Evolutionary conservation across 2,797 vertebrate genomes (phyloP).

Genomic region (Micrastur ruficollis): DNA sequence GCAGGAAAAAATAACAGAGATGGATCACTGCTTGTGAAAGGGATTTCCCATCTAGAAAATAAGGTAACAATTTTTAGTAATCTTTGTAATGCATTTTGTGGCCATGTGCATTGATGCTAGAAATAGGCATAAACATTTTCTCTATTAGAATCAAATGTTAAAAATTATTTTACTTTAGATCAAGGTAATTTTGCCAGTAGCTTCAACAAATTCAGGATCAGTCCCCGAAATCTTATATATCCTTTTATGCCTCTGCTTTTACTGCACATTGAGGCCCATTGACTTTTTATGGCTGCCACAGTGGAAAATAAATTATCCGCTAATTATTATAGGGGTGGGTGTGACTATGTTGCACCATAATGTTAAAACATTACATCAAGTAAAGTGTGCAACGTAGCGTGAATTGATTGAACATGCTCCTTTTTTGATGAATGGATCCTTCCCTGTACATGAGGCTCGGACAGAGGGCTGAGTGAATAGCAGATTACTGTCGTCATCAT

Average conservation of each 20-base stretch:
- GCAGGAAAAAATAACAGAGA: not conserved
- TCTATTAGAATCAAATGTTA: not conserved
- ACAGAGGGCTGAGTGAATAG: not conserved
- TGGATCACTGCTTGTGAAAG: not conserved
- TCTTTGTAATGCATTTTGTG: not conserved
- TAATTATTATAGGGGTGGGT: not conserved
- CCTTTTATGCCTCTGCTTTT: not conserved
- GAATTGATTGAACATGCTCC: not conserved
- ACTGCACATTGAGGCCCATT: not conserved
- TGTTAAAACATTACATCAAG: not conserved
- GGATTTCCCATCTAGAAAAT: not conserved
- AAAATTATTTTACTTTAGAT: not conserved
- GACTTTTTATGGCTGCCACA: not conserved
- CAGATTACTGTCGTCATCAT: slow-evolving; percentile 22
- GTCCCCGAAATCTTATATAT: not conserved
- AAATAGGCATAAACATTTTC: not conserved
- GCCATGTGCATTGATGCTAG: not conserved
- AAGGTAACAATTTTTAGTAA: not conserved
- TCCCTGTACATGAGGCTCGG: not conserved
- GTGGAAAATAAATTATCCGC: not conserved
- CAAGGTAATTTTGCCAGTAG: not conserved
- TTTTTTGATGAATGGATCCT: slow-evolving; percentile 16
- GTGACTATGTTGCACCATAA: not conserved
- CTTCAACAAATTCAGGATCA: not conserved
- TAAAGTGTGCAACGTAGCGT: not conserved